These are phyloP conservation scores for Ormyrus labotus DNA, from an alignment of 2,888 invertebrate genomes.

Conservation along the genomic window DNA sequence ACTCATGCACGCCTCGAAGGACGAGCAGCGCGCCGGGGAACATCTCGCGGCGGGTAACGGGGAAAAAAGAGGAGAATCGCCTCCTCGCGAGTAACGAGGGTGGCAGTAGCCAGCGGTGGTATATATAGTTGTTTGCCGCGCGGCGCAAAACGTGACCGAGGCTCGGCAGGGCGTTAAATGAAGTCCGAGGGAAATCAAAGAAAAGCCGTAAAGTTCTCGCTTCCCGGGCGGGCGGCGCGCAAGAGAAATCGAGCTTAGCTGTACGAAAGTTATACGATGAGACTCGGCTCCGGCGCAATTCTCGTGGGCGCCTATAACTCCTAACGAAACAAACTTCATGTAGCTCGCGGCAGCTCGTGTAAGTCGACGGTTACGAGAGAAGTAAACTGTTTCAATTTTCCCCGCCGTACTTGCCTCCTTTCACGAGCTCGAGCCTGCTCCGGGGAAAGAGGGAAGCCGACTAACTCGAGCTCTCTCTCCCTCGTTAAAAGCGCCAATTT, in stretches of 20 bases:
- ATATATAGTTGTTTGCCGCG: background rate
- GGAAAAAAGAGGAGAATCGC: slow-evolving; percentile 1
- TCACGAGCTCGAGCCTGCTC: slow-evolving; percentile 1
- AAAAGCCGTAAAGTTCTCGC: slow-evolving; percentile 50
- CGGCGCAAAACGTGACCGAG: slow-evolving; percentile 43
- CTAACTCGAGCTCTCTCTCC: no score
- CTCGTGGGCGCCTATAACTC: slow-evolving; percentile 51
- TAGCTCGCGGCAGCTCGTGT: slow-evolving; percentile 25
- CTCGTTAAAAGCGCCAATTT: slow-evolving; percentile 13
- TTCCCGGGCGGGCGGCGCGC: background rate
- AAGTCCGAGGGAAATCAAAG: slow-evolving; percentile 56
- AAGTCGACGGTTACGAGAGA: slow-evolving; percentile 49
- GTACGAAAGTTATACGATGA: slow-evolving; percentile 52
- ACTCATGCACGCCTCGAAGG: slow-evolving; percentile 5
- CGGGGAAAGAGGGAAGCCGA: background rate
- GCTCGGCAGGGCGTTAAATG: slow-evolving; percentile 48
- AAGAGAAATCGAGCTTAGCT: slow-evolving; percentile 44
- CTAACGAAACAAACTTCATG: slow-evolving; percentile 55
- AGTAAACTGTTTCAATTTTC: slow-evolving; percentile 55
- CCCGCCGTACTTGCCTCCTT: background rate
- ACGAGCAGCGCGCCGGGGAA: background rate
- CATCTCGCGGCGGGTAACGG: background rate
- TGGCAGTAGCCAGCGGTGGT: background rate
- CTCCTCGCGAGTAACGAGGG: background rate
- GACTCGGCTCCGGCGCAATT: slow-evolving; percentile 44